Evolutionary conservation across 2,797 vertebrate species (phyloP).

Genomic region (Somateria mollissima): DNA sequence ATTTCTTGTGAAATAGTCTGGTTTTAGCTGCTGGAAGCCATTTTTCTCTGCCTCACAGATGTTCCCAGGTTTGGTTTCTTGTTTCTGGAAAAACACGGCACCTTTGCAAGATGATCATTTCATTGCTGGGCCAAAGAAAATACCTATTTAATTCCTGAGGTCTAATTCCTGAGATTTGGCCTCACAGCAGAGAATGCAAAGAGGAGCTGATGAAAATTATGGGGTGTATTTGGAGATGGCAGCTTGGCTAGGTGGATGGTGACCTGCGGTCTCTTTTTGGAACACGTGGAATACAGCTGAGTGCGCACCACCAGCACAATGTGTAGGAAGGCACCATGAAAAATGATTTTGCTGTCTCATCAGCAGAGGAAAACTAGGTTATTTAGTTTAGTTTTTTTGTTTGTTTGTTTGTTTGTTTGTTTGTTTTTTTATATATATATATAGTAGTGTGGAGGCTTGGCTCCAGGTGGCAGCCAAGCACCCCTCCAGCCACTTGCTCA

Average conservation of each 20-base stretch:
- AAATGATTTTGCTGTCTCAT: background rate
- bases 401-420: background rate
- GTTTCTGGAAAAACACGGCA: background rate
- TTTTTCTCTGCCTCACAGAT: background rate
- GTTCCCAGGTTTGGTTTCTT: background rate
- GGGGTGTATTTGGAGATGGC: background rate
- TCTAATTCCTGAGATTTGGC: background rate
- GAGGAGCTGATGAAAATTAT: background rate
- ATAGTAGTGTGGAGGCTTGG: background rate
- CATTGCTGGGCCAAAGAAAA: background rate
- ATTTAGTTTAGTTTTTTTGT: background rate
- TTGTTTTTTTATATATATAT: no score
- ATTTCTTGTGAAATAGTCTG: background rate
- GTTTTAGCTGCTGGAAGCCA: background rate
- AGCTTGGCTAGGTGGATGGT: fast-evolving
- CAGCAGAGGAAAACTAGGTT: background rate
- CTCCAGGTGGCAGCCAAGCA: background rate
- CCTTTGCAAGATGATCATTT: background rate
- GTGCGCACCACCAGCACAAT: background rate
- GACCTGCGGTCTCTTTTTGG: background rate
- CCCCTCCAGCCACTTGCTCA: background rate
- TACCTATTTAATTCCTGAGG: background rate
- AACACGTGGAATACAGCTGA: fast-evolving
- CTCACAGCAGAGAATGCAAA: background rate
- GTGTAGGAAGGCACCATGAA: background rate